Conservation (phyloP, 2,797 vertebrate species). For the Pteropus rufus region DNA sequence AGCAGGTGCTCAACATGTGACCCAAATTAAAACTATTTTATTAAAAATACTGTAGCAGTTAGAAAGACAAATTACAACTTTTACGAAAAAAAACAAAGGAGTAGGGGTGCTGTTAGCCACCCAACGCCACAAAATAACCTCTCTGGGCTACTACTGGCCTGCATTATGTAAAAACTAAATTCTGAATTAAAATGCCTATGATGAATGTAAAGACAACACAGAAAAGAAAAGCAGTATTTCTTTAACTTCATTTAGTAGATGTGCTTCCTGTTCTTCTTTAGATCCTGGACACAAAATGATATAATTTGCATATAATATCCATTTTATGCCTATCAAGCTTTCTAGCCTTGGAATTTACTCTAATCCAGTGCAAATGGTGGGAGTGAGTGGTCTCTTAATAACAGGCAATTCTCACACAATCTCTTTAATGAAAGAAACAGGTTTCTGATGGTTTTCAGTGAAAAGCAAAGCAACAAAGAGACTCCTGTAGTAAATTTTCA, state of each 20-base stretch:
- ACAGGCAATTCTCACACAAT: neutral
- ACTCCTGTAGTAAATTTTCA: neutral
- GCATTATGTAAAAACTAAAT: conserved; percentile 38
- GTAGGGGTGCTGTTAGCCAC: neutral
- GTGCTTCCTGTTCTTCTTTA: conserved; percentile 29
- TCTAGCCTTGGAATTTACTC: neutral
- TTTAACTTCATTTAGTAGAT: conserved; percentile 41
- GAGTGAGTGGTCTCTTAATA: neutral
- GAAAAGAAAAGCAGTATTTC: conserved; percentile 27
- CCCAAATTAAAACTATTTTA: neutral
- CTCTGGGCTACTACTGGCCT: neutral
- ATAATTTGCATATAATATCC: neutral
- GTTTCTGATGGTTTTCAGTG: conserved; percentile 5
- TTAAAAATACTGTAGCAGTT: neutral
- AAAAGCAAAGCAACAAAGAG: neutral
- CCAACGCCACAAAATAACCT: neutral
- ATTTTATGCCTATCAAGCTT: neutral
- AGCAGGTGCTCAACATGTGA: neutral
- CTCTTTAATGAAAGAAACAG: conserved; percentile 5
- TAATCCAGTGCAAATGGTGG: neutral
- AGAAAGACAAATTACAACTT: neutral
- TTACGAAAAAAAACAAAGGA: neutral
- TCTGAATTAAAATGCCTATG: conserved; percentile 53
- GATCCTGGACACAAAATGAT: neutral
- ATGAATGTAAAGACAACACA: conserved; percentile 33